These are phyloP conservation scores for Turritopsis rubra DNA, from an alignment of 30 jellyfish, hydroid and myxozoan species.

Conservation along the genomic window DNA sequence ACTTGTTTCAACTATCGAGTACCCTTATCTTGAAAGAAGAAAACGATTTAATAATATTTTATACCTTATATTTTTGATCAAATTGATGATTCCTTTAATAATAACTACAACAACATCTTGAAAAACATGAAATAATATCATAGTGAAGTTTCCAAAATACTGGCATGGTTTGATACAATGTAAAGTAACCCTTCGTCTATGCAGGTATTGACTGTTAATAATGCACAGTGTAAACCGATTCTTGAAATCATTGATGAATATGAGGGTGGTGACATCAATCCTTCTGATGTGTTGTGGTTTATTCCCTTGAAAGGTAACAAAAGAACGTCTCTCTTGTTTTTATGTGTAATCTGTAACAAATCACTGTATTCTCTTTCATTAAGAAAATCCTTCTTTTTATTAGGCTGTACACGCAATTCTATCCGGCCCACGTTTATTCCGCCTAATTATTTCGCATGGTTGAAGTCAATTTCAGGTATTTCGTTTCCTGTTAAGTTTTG, in stretches of 20 bases:
- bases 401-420: neutral
- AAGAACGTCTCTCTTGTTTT: slow-evolving; percentile 3
- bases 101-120: too few species aligned
- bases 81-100: too few species aligned
- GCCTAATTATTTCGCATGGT: slow-evolving; percentile 12
- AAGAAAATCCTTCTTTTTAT: neutral
- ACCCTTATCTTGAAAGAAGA: too few species aligned
- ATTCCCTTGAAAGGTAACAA: slow-evolving; percentile 68
- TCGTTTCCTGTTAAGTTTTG: too few species aligned
- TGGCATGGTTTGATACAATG: too few species aligned
- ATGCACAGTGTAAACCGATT: slow-evolving; percentile 54
- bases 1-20: too few species aligned
- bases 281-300: slow-evolving; percentile 54
- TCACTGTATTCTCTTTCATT: neutral
- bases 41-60: too few species aligned
- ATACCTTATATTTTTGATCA: too few species aligned
- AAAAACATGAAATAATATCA: too few species aligned
- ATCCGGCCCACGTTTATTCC: neutral
- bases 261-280: slow-evolving; percentile 48
- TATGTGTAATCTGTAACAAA: neutral
- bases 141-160: too few species aligned
- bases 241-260: slow-evolving; percentile 71
- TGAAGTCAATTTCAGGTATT: slow-evolving; percentile 8
- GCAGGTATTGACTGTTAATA: slow-evolving; percentile 16
- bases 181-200: neutral